Conservation (phyloP, 1,140 invertebrate genomes). For the Muscidifurax raptorellus region DNA sequence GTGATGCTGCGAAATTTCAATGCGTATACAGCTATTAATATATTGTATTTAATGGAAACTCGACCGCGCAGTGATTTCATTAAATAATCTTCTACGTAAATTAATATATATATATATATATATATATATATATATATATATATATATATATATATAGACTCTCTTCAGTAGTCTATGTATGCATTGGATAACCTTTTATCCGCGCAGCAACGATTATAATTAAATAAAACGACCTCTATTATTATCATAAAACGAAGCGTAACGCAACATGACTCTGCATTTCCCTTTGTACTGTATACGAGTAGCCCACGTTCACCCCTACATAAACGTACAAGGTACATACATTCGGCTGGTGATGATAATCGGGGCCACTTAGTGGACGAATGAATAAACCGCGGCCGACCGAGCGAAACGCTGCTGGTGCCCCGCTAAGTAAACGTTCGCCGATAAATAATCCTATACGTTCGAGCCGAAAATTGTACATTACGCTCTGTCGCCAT, state of each 20-base stretch:
- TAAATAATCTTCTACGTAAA: background rate
- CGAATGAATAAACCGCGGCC: no score
- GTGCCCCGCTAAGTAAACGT: background rate
- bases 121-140: no score
- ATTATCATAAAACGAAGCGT: background rate
- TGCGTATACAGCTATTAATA: no score
- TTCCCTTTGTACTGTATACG: background rate
- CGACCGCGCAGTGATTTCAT: background rate
- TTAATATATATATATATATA: no score
- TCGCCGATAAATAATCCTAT: background rate
- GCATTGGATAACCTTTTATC: background rate
- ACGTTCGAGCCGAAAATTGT: background rate
- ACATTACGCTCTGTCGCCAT: background rate
- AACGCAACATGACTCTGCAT: background rate
- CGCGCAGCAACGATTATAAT: no score
- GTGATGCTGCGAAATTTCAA: no score
- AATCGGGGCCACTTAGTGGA: background rate
- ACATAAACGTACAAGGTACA: background rate
- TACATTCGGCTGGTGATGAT: background rate
- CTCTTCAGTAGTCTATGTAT: background rate
- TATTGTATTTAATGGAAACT: background rate
- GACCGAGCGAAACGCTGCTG: background rate
- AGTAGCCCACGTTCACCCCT: background rate
- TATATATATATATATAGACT: no score
- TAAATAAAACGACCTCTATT: background rate